Evolutionary conservation across 2,113 vertebrate genomes (phyloP).

Genomic region (Rhea americana): DNA sequence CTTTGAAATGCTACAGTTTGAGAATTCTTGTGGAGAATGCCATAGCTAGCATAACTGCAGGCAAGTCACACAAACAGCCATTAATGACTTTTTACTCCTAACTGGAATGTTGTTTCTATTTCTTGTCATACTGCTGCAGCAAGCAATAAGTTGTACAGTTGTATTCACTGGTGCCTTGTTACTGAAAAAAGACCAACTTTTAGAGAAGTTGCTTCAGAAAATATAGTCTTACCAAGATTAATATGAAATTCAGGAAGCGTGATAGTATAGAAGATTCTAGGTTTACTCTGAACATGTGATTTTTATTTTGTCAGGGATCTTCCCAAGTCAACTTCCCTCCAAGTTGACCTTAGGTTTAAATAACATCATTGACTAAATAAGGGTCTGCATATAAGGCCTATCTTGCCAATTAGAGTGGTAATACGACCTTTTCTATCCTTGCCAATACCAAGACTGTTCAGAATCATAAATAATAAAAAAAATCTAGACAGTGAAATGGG

Average conservation of each 20-base stretch:
- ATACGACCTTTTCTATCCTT: conserved; percentile 6
- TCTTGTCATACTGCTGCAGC: not conserved
- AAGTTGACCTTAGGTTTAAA: conserved; percentile 50
- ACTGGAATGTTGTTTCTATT: not conserved
- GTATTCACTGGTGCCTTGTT: not conserved
- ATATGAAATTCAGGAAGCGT: not conserved
- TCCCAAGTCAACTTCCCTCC: not conserved
- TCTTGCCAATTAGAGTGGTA: conserved; percentile 22
- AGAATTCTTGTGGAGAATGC: not conserved
- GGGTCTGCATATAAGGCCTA: not conserved
- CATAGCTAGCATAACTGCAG: not conserved
- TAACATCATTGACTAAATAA: conserved; percentile 30
- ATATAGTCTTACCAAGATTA: not conserved
- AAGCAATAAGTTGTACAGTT: not conserved
- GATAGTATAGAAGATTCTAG: not conserved
- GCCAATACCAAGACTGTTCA: not conserved
- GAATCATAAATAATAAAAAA: not conserved
- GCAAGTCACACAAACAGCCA: not conserved
- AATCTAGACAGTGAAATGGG: not conserved
- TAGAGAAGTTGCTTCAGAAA: not conserved
- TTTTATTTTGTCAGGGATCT: not conserved
- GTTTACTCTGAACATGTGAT: not conserved
- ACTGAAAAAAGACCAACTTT: not conserved
- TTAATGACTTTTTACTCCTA: not conserved
- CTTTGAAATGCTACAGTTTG: not conserved